Base-by-base conservation (phyloP, 1,140 invertebrate species). In the Matsumurasca onukii region DNA sequence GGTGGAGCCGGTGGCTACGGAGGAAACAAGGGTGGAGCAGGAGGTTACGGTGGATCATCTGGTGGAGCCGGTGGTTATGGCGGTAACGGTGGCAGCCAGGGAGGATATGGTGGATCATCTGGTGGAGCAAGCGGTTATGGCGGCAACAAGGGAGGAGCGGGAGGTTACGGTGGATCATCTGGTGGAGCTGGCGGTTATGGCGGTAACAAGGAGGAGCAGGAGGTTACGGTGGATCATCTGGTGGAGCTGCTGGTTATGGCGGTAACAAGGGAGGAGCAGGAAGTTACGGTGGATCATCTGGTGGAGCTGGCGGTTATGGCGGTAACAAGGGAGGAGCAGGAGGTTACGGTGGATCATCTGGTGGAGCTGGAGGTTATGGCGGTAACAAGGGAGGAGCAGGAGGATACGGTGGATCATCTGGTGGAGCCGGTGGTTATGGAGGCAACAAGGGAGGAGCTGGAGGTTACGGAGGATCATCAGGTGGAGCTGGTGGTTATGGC, bases 1-100 rank as follows among this genome's bases (percentile, higher is more conserved):
- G 25, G 30, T 22, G 63, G 20, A 25, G 71, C 59, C 61, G n/a
- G 69, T 64, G 29, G 65, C 66, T 12, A 63, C 63, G 24, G 71
- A 34, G 31, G 48, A 17, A 24, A 24, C 27, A 24, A 31, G 20
- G 20, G 31, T 5, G 29, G 71, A 12, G 69, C 45, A 22, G 67
- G 62, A 17, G 62, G 51, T 3, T 49, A 69, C 27, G 30, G 30
- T 2, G 31, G 29, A 13, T n/a, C n/a, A n/a, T 34, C 15, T 29
- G 25, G 22, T 5, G 62, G 51, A 22, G 30, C 45, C n/a, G 59
- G 59, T 25, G 34, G 59, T 13, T 49, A 65, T n/a, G 24, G 24
- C 20, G n/a, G n/a, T n/a, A n/a, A n/a, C n/a, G 67, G 51, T 29
- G 55, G 13, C 3, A 34, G 3, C 12, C 20, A 12, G 5, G 67